Conservation (phyloP, 2,888 invertebrate genomes). For the Spisula subtruncata region DNA sequence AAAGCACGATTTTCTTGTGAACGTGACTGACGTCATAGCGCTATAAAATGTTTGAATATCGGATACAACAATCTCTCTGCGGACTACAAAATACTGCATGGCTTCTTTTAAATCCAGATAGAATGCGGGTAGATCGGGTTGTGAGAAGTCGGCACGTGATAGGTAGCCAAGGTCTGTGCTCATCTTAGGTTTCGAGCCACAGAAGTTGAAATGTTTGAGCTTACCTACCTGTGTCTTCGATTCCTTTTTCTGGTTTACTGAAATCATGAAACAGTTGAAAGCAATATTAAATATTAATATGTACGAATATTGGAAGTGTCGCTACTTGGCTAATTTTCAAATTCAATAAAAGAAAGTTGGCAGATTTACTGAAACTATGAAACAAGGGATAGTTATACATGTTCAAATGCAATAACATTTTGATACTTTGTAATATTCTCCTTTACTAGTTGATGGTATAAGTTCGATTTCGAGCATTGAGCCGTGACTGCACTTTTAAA, state of each 20-base stretch:
- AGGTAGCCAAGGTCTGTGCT: constrained; percentile 43
- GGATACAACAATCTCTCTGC: constrained; percentile 75
- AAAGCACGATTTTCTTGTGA: constrained; percentile 69
- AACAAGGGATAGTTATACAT: too few relatives aligned
- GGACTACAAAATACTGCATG: constrained; percentile 72
- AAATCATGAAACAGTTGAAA: neutral
- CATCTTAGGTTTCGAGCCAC: constrained; percentile 50
- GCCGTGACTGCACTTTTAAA: too few relatives aligned
- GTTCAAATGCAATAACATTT: too few relatives aligned
- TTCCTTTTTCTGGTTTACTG: constrained; percentile 22
- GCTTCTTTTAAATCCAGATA: constrained; percentile 56
- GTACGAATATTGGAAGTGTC: too few relatives aligned
- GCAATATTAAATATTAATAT: neutral
- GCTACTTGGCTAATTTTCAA: too few relatives aligned
- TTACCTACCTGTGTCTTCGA: constrained; percentile 61
- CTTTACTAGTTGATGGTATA: too few relatives aligned
- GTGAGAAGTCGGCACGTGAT: constrained; percentile 51
- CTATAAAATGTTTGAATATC: constrained; percentile 54
- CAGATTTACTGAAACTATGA: too few relatives aligned
- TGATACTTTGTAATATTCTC: too few relatives aligned
- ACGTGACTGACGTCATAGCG: constrained; percentile 71
- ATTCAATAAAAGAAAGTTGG: too few relatives aligned
- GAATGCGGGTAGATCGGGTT: constrained; percentile 53
- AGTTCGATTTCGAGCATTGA: too few relatives aligned
- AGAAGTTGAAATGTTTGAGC: constrained; percentile 68